Conservation (phyloP, 2,888 invertebrate genomes). For the Drosophila subsilvestris region DNA sequence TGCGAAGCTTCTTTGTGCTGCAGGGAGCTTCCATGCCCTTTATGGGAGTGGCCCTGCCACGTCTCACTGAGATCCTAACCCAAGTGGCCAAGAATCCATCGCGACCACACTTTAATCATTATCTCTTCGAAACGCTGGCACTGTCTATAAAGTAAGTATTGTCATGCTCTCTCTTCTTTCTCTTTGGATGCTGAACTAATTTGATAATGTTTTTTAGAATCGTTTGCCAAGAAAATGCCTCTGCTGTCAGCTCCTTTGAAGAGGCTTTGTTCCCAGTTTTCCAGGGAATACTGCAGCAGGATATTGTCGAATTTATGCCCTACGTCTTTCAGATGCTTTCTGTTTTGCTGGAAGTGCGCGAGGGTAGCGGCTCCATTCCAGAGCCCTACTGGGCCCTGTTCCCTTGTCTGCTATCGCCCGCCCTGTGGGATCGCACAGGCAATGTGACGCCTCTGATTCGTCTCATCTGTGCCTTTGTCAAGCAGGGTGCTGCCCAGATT, state of each 20-base stretch:
- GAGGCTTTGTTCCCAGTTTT: constrained; percentile 97
- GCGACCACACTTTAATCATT: constrained; percentile 99
- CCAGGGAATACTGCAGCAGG: constrained; percentile 96
- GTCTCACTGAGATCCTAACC: constrained; percentile 92
- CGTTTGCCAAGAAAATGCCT: constrained; percentile 92
- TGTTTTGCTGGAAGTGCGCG: constrained; percentile 92
- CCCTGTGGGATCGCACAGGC: constrained; percentile 96
- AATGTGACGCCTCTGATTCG: constrained; percentile 97
- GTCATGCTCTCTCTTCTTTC: constrained; percentile 44
- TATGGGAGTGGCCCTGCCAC: constrained; percentile 91
- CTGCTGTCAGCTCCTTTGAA: constrained; percentile 94
- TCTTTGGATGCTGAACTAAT: background rate
- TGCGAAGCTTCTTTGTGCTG: constrained; percentile 92
- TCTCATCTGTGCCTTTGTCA: constrained; percentile 94
- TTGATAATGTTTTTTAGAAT: constrained; percentile 85
- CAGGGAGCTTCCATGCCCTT: constrained; percentile 92
- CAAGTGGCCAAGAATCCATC: constrained; percentile 96
- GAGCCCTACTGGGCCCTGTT: constrained; percentile 95
- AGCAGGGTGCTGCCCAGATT: constrained; percentile 89
- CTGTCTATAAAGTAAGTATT: constrained; percentile 90
- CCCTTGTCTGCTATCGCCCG: constrained; percentile 94
- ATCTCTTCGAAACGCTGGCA: constrained; percentile 97
- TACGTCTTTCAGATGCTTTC: constrained; percentile 99
- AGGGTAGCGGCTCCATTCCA: constrained; percentile 86
- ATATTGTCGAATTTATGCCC: constrained; percentile 97